Evolutionary conservation across 2,888 invertebrate genomes (phyloP), one percentile per base, ranked within the genome.

Genomic region (Harmothoe impar): DNA sequence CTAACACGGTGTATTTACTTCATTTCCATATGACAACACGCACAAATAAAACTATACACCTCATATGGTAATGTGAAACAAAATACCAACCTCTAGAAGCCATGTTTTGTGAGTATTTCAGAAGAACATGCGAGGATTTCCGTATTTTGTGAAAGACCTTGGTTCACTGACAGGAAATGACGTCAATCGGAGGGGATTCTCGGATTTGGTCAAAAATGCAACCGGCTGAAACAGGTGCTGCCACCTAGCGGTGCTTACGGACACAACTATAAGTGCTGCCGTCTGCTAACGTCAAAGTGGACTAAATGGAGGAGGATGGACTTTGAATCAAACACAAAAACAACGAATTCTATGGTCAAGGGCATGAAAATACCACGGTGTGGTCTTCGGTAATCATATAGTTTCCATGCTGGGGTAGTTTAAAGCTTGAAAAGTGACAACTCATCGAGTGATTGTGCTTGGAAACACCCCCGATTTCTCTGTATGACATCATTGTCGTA

Each of bases 401-500:
- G 5, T 10, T 43, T 43, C 43, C 43, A 43, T 43, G 3, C 43
- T 43, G 10, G 20, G 20, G 20, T 62, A 62, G 62, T n/a, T 62
- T 1, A 62, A 62, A 62, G n/a, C 1, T 62, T 15, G 7, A n/a
- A 62, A 62, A 20, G 20, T n/a, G 1, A 20, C 7, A 20, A 62
- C n/a, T 62, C 3, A 20, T 20, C 12, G n/a, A 62, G 62, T 62
- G 15, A 1, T n/a, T 62, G 62, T 62, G 23, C 20, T 43, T 43
- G 43, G 43, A 62, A 62, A 62, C 62, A 62, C 20, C 23, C 7
- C 12, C 10, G 10, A 52, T 52, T 52, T 52, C 17, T 17, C 15
- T 62, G 62, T 62, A 84, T 84, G 84, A 84, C 84, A 84, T 84
- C 84, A 84, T 84, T 84, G 84, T 84, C 84, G 84, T 84, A 43